Percentiles rank a stretch among this genome's conserved stretches.
Conservation (phyloP, 1,140 invertebrate species). For the Atta colombica region DNA sequence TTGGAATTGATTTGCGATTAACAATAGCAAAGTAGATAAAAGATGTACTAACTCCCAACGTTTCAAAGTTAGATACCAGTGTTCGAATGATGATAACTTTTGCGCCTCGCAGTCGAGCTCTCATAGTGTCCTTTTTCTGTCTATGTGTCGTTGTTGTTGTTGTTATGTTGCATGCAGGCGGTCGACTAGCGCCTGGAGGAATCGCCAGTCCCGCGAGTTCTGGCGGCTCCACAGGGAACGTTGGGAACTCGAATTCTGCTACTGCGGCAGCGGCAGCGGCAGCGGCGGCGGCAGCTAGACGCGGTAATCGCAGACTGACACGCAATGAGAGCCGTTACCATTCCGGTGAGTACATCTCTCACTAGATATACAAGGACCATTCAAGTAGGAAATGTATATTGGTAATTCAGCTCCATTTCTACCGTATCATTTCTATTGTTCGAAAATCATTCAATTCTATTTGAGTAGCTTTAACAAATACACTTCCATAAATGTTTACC, state of each 20-base stretch:
- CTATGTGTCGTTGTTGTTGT: conserved; percentile 83
- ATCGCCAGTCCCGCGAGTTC: conserved; percentile 85
- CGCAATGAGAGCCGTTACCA: conserved; percentile 98
- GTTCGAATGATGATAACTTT: conserved; percentile 13
- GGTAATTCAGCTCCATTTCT: neutral
- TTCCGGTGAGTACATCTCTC: conserved; percentile 91
- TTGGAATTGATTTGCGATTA: neutral
- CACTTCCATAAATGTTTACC: no score
- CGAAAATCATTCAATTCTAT: neutral
- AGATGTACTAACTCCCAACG: neutral
- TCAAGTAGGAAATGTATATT: neutral
- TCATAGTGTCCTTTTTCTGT: conserved; percentile 76
- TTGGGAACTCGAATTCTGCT: conserved; percentile 86
- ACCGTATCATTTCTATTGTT: neutral
- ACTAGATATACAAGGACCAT: conserved; percentile 1
- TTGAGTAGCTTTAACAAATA: no score
- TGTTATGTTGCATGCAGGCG: conserved; percentile 85
- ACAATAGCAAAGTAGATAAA: neutral
- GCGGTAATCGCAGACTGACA: conserved; percentile 95
- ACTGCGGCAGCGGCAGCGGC: conserved; percentile 71
- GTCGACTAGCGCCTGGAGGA: conserved; percentile 84
- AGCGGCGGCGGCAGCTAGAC: conserved; percentile 86
- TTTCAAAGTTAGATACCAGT: neutral
- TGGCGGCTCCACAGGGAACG: conserved; percentile 85
- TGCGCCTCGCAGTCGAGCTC: conserved; percentile 11